These are phyloP conservation scores for Crotalus helleri DNA, from an alignment of 2,113 vertebrate species.

Conservation along the genomic window DNA sequence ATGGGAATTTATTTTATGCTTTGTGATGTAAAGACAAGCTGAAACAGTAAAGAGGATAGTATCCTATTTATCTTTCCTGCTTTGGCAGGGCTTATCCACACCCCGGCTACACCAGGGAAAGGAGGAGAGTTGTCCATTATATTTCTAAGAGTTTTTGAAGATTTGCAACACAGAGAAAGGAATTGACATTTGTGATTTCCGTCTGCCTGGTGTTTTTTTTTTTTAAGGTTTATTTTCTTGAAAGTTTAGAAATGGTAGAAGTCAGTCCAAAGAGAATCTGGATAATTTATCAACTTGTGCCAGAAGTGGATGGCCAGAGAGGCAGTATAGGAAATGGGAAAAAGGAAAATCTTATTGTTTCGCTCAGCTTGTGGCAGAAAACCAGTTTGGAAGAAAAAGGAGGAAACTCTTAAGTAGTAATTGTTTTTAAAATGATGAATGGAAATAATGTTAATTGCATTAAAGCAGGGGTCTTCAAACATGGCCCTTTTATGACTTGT, in stretches of 20 bases:
- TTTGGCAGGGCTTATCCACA: background rate
- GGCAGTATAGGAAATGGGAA: background rate
- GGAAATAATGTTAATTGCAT: background rate
- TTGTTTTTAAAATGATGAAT: background rate
- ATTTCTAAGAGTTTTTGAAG: background rate
- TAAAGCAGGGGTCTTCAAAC: too few relatives aligned
- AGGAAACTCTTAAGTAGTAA: background rate
- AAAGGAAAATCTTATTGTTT: background rate
- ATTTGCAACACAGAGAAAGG: background rate
- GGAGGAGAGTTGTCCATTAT: background rate
- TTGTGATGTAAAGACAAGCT: background rate
- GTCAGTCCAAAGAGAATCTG: background rate
- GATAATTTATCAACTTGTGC: background rate
- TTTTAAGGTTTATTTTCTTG: background rate
- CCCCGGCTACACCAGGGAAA: background rate
- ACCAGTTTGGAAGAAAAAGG: background rate
- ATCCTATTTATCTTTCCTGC: background rate
- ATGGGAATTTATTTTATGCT: background rate
- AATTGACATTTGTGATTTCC: background rate
- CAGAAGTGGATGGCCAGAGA: background rate
- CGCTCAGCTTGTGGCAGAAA: background rate
- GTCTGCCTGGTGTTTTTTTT: background rate
- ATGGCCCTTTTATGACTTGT: too few relatives aligned
- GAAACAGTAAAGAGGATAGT: background rate
- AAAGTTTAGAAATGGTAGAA: background rate